Conservation (phyloP, 1,140 invertebrate genomes). For the Euura lappo region DNA sequence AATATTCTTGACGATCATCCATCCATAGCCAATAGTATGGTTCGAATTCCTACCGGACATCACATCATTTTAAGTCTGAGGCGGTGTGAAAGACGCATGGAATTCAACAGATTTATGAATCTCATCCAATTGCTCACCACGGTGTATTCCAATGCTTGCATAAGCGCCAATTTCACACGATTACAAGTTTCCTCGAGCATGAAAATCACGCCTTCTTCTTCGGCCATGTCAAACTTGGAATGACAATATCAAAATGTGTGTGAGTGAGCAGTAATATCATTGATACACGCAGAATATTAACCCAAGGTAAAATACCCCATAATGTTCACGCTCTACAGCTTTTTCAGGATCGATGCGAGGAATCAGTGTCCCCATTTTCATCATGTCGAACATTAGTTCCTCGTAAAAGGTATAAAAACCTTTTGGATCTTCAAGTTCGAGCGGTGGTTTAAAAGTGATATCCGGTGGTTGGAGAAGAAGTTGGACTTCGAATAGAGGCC, state of each 20-base stretch:
- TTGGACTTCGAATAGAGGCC: slow-evolving; percentile 68
- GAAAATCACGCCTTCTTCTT: slow-evolving; percentile 47
- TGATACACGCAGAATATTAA: not conserved
- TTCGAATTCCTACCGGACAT: slow-evolving; percentile 31
- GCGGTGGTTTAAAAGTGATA: slow-evolving; percentile 68
- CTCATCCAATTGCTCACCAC: slow-evolving; percentile 29
- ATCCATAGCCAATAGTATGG: slow-evolving; percentile 70
- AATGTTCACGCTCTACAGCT: slow-evolving; percentile 36
- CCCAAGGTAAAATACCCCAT: slow-evolving; percentile 30
- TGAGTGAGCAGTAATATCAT: not conserved
- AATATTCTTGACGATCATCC: slow-evolving; percentile 67
- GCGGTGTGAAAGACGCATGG: not conserved
- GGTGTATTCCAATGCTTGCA: slow-evolving; percentile 40
- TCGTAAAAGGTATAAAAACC: slow-evolving; percentile 69
- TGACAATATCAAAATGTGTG: not conserved
- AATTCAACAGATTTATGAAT: too few relatives aligned
- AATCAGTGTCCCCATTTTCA: slow-evolving; percentile 74
- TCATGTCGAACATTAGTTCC: slow-evolving; percentile 66
- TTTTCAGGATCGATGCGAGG: slow-evolving; percentile 62
- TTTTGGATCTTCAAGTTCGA: slow-evolving; percentile 64
- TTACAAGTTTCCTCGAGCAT: slow-evolving; percentile 52
- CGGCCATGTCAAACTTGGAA: slow-evolving; percentile 41
- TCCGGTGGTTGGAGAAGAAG: slow-evolving; percentile 68
- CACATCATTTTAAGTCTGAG: not conserved
- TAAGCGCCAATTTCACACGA: slow-evolving; percentile 43